Conservation (phyloP, 2,888 invertebrate species). For the Cabera pusaria region DNA sequence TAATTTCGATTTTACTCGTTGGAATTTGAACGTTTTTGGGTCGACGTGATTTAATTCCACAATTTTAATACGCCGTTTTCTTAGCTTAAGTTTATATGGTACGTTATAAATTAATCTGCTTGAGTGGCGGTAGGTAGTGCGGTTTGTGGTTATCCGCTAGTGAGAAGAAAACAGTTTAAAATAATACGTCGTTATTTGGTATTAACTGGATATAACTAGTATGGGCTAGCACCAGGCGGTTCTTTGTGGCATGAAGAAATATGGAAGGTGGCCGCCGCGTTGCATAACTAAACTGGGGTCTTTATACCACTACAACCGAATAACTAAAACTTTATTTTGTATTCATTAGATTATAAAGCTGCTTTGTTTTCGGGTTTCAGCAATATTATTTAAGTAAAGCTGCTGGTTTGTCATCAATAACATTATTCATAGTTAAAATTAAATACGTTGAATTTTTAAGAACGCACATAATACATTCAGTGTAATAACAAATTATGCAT, state of each 20-base stretch:
- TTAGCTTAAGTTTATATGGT: neutral
- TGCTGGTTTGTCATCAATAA: neutral
- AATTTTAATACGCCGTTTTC: constrained; percentile 6
- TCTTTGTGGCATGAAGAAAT: constrained; percentile 55
- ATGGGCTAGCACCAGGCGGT: constrained; percentile 44
- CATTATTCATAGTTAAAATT: constrained; percentile 1
- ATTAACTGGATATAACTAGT: constrained; percentile 58
- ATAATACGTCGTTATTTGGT: constrained; percentile 50
- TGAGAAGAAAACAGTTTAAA: constrained; percentile 38
- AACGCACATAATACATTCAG: neutral
- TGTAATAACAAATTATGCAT: no score
- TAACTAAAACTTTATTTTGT: constrained; percentile 31
- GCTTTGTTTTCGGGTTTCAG: constrained; percentile 4
- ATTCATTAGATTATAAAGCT: constrained; percentile 32
- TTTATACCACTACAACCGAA: constrained; percentile 37
- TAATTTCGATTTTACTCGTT: constrained; percentile 20
- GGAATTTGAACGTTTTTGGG: constrained; percentile 22
- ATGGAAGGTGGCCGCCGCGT: constrained; percentile 47
- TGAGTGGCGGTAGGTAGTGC: neutral
- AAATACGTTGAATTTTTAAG: constrained; percentile 1
- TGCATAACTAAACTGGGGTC: constrained; percentile 56
- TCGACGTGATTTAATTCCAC: constrained; percentile 15
- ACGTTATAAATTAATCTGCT: constrained; percentile 8
- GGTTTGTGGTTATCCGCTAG: constrained; percentile 24
- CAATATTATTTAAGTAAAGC: neutral